Evolutionary conservation across 2,888 invertebrate genomes (phyloP).

Genomic region (Machimus atricapillus): DNA sequence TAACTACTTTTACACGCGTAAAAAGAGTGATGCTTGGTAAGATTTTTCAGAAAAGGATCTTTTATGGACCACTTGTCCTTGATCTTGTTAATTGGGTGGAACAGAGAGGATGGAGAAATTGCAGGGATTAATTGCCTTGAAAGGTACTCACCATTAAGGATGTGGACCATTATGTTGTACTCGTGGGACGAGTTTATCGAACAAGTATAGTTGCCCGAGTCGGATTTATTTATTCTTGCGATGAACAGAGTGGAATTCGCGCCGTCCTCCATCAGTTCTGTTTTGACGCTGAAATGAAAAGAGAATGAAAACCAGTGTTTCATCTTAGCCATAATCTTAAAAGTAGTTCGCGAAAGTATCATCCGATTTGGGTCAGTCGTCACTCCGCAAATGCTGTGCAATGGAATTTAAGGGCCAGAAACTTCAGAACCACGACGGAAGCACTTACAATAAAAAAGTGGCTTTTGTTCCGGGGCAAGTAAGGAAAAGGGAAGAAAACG

Average conservation of each 20-base stretch:
- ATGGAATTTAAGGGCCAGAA: neutral
- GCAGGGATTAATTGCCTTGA: neutral
- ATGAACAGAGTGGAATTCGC: constrained; percentile 65
- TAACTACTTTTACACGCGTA: neutral
- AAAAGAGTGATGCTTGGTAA: neutral
- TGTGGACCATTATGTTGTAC: constrained; percentile 65
- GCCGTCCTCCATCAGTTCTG: constrained; percentile 65
- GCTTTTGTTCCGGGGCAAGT: neutral
- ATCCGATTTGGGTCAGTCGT: constrained; percentile 13
- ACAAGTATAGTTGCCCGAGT: constrained; percentile 66
- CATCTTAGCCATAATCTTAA: neutral
- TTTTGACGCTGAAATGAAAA: constrained; percentile 61
- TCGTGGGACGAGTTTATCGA: constrained; percentile 64
- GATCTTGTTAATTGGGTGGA: neutral
- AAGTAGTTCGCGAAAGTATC: neutral
- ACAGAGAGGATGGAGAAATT: neutral
- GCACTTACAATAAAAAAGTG: neutral
- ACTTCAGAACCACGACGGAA: neutral
- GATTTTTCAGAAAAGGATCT: neutral
- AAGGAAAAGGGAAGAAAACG: constrained; percentile 11
- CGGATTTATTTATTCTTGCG: constrained; percentile 64
- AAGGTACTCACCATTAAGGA: constrained; percentile 64
- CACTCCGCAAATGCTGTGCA: neutral
- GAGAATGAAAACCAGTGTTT: neutral
- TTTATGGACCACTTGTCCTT: neutral